Base-by-base conservation (phyloP, 2,888 invertebrate species). In the Dicyrtomina minuta region DNA sequence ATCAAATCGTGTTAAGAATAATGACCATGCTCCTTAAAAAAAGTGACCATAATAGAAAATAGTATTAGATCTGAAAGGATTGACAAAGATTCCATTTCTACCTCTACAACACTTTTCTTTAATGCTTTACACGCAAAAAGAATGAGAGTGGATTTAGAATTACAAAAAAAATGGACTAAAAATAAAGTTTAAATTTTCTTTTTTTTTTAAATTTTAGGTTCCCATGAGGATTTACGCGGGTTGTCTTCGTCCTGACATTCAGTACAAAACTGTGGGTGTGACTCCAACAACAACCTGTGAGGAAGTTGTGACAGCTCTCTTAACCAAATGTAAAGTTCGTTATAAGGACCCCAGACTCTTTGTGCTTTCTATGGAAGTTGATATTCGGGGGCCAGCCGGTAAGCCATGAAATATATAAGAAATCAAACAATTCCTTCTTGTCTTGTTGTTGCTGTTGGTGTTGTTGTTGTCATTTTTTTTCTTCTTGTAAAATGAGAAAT, bases 351-450 rank as follows among this genome's bases (percentile, higher is more conserved):
- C 94, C 0, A 88, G 94, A 79, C 87, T 96, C 24, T 96, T 94
- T 84, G 94, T 92, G 83, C 86, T 96, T 66, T 92, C 93, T 80
- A 96, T 96, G 95, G 95, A 95, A 83, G 93, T 95, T 59, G 89
- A 91, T 17, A 91, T 94, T 60, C 85, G 92, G 61, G 88, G 92
- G 73, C 91, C 92, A 12, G 81, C 82, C 81, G 77, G 74, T 77
- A 68, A 61, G 56, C 26, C 17, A 60, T 27, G 33, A 33, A 33
- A 33, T 8, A 33, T 8, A 33, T 33, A 33, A 33, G n/a, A n/a
- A 8, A 33, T 33, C 3, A 33, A 33, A 33, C 33, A 33, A 33
- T 33, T 39, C 12, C 17, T 41, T 55, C 22, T 15, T 3, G 5
- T n/a, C 41, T 3, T 24, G 43, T 20, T 43, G 20, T 46, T n/a